Evolutionary conservation across 2,888 invertebrate genomes (phyloP), one percentile per base, ranked within the genome.

Genomic region (Orthonychiurus folsomi): DNA sequence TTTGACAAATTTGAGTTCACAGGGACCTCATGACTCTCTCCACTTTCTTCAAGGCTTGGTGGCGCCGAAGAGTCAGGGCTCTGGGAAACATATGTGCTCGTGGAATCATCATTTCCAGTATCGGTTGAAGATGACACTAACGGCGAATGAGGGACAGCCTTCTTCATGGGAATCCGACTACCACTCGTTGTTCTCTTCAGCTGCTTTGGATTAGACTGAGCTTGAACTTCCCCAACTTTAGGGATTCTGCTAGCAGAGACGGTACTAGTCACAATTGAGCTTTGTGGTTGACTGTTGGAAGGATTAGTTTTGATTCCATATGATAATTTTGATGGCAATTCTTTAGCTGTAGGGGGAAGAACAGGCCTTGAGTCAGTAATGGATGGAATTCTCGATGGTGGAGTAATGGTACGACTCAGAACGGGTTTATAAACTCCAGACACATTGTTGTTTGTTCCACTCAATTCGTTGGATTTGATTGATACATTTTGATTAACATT

Each of bases 131-230:
- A n/a, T n/a, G n/a, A n/a, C n/a, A n/a, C n/a, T n/a, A n/a, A n/a
- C n/a, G n/a, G n/a, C n/a, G n/a, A n/a, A n/a, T n/a, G n/a, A n/a
- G n/a, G n/a, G n/a, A n/a, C n/a, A n/a, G n/a, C n/a, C n/a, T n/a
- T n/a, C n/a, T n/a, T 12, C 24, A 26, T 24, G 2, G 71, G 66
- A 54, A 66, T 69, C 25, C 66, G 61, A 37, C 68, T 69, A 18
- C 66, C 64, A 58, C 66, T 61, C 23, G 58, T 23, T 3, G 63
- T 63, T 59, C 63, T 60, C 52, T 52, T 52, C 5, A 52, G 5
- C 12, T 12, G 52, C 20, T n/a, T 9, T 12, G 5, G 3, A 5
- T 20, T n/a, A 5, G 52, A 12, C 52, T 5, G 5, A 3, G 3
- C 12, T 37, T 37, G 9, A 9, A 15, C 37, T 37, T 37, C 37